A percentile compares a stretch with the other conserved stretches of the same genome.
These are phyloP conservation scores for Ellobium chinense DNA, from an alignment of 2,888 invertebrate genomes.

Conservation along the genomic window DNA sequence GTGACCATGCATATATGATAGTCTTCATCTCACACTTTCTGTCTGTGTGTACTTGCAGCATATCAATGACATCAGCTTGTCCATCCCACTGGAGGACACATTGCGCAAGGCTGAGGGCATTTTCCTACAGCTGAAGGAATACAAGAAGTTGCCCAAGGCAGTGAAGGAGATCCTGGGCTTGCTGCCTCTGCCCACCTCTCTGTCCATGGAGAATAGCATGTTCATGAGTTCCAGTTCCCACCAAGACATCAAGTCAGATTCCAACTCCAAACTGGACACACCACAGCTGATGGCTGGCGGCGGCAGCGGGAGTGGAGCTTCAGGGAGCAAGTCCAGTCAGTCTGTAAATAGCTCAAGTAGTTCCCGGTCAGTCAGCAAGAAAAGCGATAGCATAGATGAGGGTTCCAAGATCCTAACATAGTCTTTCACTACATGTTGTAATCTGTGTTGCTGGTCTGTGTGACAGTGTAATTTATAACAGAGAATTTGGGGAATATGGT, in stretches of 20 bases:
- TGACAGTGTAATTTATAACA: no score
- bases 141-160: constrained; percentile 70
- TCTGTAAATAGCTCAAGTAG: background rate
- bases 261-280: background rate
- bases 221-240: background rate
- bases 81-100: constrained; percentile 89
- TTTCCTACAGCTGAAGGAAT: constrained; percentile 87
- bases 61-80: constrained; percentile 94
- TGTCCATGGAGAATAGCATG: constrained; percentile 19
- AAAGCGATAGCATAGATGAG: background rate
- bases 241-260: background rate
- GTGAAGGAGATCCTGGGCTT: constrained; percentile 74
- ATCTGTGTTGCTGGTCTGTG: no score
- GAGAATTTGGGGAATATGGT: no score
- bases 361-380: background rate
- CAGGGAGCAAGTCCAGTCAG: background rate
- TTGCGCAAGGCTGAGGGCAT: constrained; percentile 94
- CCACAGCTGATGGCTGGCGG: constrained; percentile 12
- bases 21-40: no score
- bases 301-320: background rate
- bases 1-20: no score
- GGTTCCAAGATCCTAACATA: constrained; percentile 17
- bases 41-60: constrained; percentile 86
- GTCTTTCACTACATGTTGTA: no score
- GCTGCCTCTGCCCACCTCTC: constrained; percentile 54